Evolutionary conservation across 2,113 vertebrate genomes (phyloP), one percentile per base, ranked within the genome.

Genomic region (Marmota monax): DNA sequence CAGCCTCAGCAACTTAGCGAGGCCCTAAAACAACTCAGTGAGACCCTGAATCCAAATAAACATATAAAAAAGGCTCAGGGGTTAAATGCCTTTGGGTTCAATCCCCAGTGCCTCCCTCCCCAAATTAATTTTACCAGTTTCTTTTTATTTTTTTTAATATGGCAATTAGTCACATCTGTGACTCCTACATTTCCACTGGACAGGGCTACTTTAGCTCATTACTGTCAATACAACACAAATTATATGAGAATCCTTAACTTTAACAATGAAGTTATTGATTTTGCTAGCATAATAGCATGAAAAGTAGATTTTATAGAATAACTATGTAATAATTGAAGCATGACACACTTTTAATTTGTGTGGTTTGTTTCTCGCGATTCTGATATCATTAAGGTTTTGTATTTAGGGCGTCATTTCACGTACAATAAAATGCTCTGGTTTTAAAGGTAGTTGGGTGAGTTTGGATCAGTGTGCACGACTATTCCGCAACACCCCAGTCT

Each of bases 241-340:
- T 16, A 73, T 18, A 34, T 39, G 13, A 79, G 78, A 84, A 83
- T 83, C 42, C 37, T 45, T 87, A 25, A 63, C 84, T 94, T 42
- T 84, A 84, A 76, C 27, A 72, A 92, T 17, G 92, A 89, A 78
- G 61, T 77, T 18, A 23, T 23, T 29, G 39, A 65, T 58, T 90
- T 83, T 77, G 27, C 79, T 79, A 53, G 85, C 61, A 42, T 42
- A n/a, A 53, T 82, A 37, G 61, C 90, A 94, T 83, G 74, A 83
- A 83, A 96, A 92, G 56, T 45, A 72, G 45, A 78, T 53, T 79
- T 29, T 53, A 79, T 12, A 17, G 13, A 39, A 22, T 77, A 65
- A 83, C 37, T 83, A 73, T 13, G 5, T 34, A 45, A 73, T 76
- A 32, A 89, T 48, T 76, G 72, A 87, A 83, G 56, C 17, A 51